phyloP scores from a whole-genome alignment of 2,888 invertebrate genomes.

The Apoda limacodes region DNA sequence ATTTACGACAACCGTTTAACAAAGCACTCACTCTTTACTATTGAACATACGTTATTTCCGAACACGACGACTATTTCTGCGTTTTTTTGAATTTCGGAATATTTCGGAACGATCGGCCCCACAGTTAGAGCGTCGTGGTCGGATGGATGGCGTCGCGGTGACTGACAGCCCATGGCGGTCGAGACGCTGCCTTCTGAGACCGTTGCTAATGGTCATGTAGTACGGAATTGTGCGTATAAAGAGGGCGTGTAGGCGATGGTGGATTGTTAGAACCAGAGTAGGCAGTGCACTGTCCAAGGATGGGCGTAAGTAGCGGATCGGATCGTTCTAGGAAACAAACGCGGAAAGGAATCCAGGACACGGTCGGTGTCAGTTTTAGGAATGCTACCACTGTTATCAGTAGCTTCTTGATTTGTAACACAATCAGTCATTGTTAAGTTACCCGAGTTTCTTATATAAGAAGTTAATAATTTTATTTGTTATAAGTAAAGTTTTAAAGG shows the following conservation, averaged over 20 bases:
- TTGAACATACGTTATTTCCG: too few species aligned
- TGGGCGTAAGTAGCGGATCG: slow-evolving; percentile 40
- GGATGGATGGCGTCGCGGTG: slow-evolving; percentile 50
- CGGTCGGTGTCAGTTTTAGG: too few species aligned
- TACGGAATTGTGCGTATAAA: slow-evolving; percentile 41
- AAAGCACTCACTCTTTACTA: slow-evolving; percentile 27
- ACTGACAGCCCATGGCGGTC: slow-evolving; percentile 40
- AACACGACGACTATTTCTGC: too few species aligned
- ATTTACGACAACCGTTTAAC: slow-evolving; percentile 25
- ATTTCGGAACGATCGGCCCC: slow-evolving; percentile 20
- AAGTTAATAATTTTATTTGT: too few species aligned
- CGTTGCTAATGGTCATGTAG: slow-evolving; percentile 52
- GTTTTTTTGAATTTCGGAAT: too few species aligned
- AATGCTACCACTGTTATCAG: too few species aligned
- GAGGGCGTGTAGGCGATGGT: slow-evolving; percentile 48
- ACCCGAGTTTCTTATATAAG: too few species aligned
- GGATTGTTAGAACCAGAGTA: slow-evolving; percentile 21
- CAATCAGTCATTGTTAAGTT: too few species aligned
- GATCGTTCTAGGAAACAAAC: slow-evolving; percentile 46
- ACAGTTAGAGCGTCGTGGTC: slow-evolving; percentile 41
- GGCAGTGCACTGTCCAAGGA: slow-evolving; percentile 24
- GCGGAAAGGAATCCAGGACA: slow-evolving; percentile 54
- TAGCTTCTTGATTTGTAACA: too few species aligned
- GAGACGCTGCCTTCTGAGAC: slow-evolving; percentile 37
- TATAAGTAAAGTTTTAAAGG: too few species aligned